A percentile compares a stretch with the other conserved stretches of the same genome.
phyloP scores from a whole-genome alignment of 2,888 invertebrate genomes.

The Mimachlamys varia region DNA sequence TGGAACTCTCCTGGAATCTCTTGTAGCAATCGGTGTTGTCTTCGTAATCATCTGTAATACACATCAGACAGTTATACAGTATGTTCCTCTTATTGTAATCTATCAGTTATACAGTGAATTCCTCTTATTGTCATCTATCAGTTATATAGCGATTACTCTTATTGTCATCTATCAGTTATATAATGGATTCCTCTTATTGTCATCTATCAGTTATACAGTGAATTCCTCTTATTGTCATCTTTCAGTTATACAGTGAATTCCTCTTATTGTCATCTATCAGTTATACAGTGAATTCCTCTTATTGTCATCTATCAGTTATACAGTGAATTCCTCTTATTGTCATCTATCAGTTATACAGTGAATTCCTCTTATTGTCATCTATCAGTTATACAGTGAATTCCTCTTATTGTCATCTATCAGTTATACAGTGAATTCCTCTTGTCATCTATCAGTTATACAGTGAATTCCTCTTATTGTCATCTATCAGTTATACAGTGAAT shows the following conservation, averaged over 20 bases:
- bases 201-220: no score
- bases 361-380: no score
- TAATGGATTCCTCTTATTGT: not conserved
- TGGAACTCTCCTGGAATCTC: conserved; percentile 83
- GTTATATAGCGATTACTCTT: no score
- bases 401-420: not conserved
- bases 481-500: not conserved
- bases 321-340: not conserved
- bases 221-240: no score
- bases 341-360: no score
- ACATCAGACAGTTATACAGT: not conserved
- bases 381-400: not conserved
- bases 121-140: not conserved
- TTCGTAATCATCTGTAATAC: conserved; percentile 59
- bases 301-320: no score
- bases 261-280: not conserved
- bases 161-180: no score
- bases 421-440: no score
- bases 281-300: no score
- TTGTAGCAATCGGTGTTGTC: conserved; percentile 56
- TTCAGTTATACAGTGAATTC: not conserved
- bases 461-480: no score
- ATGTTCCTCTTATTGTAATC: not conserved
- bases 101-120: not conserved
- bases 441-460: no score